Percentiles rank a stretch among this genome's conserved stretches.
Evolutionary conservation across 2,797 vertebrate genomes (phyloP).

Genomic region (Aulostomus chinensis): DNA sequence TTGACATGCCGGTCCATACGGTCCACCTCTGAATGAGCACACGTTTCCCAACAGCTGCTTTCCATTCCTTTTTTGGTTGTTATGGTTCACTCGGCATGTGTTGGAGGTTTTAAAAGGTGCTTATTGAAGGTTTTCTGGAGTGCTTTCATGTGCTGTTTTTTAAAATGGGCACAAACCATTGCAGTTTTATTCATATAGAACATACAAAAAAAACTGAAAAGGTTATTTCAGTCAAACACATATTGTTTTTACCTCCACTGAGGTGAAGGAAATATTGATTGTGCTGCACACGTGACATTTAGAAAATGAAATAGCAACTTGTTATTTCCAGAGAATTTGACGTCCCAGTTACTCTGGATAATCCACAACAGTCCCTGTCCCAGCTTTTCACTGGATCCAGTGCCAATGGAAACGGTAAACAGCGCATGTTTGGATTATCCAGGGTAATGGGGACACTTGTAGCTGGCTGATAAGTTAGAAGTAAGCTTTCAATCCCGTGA

Average conservation of each 20-base stretch:
- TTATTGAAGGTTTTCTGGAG: too few species aligned
- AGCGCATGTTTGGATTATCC: neutral
- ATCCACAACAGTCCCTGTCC: neutral
- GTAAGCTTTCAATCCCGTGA: neutral
- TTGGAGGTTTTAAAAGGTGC: neutral
- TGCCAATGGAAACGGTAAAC: neutral
- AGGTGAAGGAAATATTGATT: neutral
- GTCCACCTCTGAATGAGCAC: neutral
- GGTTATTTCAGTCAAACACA: too few species aligned
- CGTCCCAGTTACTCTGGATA: neutral
- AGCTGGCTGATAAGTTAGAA: neutral
- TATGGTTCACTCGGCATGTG: neutral
- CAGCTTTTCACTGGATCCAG: neutral
- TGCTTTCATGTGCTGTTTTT: too few species aligned
- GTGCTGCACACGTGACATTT: neutral
- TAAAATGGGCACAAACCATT: too few species aligned
- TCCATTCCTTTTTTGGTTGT: constrained; percentile 15
- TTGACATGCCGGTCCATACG: neutral
- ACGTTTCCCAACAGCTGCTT: constrained; percentile 10
- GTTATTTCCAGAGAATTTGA: neutral
- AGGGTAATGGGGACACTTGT: neutral
- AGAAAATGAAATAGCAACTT: neutral
- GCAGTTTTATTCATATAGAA: too few species aligned
- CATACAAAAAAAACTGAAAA: neutral
- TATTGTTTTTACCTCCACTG: neutral